Evolutionary conservation across 1,140 invertebrate genomes (phyloP), one percentile per base, ranked within the genome.

Genomic region (Metaphire vulgaris): DNA sequence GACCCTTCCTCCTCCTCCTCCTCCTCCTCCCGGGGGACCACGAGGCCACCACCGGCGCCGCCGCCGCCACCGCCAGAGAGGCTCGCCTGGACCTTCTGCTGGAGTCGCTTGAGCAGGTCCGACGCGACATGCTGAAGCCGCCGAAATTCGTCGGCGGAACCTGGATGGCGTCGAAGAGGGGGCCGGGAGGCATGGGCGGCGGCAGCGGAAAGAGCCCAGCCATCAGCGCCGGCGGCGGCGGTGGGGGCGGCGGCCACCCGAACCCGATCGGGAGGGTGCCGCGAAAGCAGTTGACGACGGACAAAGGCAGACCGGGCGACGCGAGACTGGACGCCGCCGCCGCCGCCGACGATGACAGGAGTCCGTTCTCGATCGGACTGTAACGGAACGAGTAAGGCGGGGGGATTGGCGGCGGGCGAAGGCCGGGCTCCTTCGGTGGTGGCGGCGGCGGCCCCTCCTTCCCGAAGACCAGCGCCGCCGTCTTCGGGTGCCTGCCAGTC

Each of bases 101-200:
- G 85, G 12, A 86, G 79, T 75, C 85, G 84, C 69, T 82, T 79
- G n/a, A 86, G 80, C 56, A 86, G 80, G 74, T 86, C 85, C 69
- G 85, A 85, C 41, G 85, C 85, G 85, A 83, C 2, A 82, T 84
- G 74, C 79, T 85, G 41, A 85, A 69, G 0, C 81, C n/a, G n/a
- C n/a, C 79, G 73, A 83, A 84, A 30, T 81, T 81, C 21, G n/a
- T n/a, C n/a, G n/a, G n/a, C n/a, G 81, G 16, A 29, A 26, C 56
- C 32, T 56, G 67, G 2, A n/a, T n/a, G n/a, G 68, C 16, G n/a
- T 64, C 28, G 68, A 74, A 64, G 21, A n/a, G 26, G 26, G 66
- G 34, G 30, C 29, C 56, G 30, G 29, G 1, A 32, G 21, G 16
- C n/a, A n/a, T n/a, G n/a, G n/a, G n/a, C 69, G 33, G 21, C 30